Percentiles rank a stretch among this genome's conserved stretches.
These are phyloP conservation scores for Caenorhabditis becei DNA, from an alignment of 2,888 invertebrate species.

Conservation along the genomic window DNA sequence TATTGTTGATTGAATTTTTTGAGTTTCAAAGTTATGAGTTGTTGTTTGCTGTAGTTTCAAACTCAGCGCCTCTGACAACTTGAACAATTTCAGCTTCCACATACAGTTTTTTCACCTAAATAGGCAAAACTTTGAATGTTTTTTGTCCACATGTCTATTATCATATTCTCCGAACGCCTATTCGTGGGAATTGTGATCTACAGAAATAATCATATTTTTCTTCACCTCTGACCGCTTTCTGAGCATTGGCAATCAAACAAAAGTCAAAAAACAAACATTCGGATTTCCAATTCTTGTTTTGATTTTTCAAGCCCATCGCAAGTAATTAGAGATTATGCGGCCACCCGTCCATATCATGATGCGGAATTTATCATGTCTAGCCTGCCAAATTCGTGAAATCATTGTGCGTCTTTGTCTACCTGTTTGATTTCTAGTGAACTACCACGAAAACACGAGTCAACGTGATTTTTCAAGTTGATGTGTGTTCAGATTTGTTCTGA, in stretches of 20 bases:
- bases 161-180: no score
- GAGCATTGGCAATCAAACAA: background rate
- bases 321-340: constrained; percentile 4
- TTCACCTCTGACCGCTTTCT: background rate
- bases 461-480: background rate
- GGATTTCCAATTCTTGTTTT: background rate
- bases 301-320: background rate
- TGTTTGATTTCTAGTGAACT: no score
- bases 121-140: no score
- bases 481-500: background rate
- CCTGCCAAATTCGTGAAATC: constrained; percentile 4
- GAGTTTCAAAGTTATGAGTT: no score
- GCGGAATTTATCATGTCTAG: constrained; percentile 29
- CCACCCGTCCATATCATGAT: constrained; percentile 6
- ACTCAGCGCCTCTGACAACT: no score
- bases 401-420: background rate
- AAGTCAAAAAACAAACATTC: background rate
- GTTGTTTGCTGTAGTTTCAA: no score
- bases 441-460: background rate
- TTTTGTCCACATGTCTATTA: no score
- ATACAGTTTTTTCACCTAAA: no score
- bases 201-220: background rate
- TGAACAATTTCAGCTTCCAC: no score
- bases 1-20: no score
- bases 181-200: background rate